Conservation (phyloP, 2,113 vertebrate species). For the Penelope pileata region DNA sequence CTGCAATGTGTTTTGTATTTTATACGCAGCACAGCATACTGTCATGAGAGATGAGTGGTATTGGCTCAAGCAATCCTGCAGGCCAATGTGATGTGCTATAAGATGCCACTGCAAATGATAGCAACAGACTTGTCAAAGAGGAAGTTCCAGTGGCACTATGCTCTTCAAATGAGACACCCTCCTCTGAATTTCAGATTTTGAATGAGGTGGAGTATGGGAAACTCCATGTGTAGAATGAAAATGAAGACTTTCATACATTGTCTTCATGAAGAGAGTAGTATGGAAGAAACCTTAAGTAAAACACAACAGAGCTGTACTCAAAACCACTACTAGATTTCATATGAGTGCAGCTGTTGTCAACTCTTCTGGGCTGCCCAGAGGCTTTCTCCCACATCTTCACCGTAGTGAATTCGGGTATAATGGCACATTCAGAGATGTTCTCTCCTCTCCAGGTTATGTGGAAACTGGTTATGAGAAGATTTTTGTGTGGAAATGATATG, state of each 20-base stretch:
- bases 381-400: not conserved
- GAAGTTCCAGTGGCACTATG: not conserved
- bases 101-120: not conserved
- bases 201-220: not conserved
- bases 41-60: not conserved
- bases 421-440: not conserved
- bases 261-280: not conserved
- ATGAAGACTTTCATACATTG: not conserved
- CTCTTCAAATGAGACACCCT: not conserved
- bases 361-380: not conserved
- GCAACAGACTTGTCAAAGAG: not conserved
- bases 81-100: not conserved
- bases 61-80: not conserved
- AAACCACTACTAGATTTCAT: not conserved
- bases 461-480: not conserved
- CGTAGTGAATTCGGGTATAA: not conserved
- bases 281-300: not conserved
- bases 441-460: not conserved
- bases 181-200: not conserved
- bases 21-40: not conserved
- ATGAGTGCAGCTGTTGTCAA: not conserved
- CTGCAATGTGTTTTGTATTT: not conserved
- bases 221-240: not conserved
- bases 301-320: not conserved
- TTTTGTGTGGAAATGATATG: not conserved